Base-by-base conservation (phyloP, 2,113 vertebrate genomes). In the Nannospalax galili region DNA sequence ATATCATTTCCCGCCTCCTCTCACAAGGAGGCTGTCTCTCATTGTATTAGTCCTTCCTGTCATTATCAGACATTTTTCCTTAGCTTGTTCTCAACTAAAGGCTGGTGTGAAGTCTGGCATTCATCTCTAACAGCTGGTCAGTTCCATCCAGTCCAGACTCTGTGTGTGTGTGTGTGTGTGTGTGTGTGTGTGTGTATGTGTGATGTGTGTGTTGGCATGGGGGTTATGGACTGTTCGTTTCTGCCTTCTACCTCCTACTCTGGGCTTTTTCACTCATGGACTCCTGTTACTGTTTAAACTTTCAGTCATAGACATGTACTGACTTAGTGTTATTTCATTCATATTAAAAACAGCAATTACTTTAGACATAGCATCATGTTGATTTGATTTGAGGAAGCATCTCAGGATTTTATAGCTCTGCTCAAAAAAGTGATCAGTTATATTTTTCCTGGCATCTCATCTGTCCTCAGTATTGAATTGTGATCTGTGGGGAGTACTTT, bases 21-120 rank as follows among this genome's bases (percentile, higher is more conserved):
- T 80, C 48, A 64, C 62, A 6, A 77, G 97, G 73, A 48, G 12
- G 60, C 48, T 74, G 84, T 45, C 97, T 96, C 45, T 95, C 78
- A 3, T 0, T 97, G 35, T 86, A 91, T 73, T 84, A 4, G 84
- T 91, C 89, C 42, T 94, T 89, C 95, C 91, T 0, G 69, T 62
- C 88, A 95, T 97, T 87, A 2, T 98, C 81, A 96, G 72, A 65
- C 82, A 65, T 73, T 97, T 97, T n/a, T 84, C 84, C 93, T 97
- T n/a, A 67, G 88, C 60, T 96, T 95, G 91, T 90, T 84, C 67
- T 91, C 48, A 45, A 88, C 92, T 93, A 86, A 89, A 95, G 89
- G 8, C 91, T 93, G 89, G 92, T 95, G 94, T 96, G 93, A 98
- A 96, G 97, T 58, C 94, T 94, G 94, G 92, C 88, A 80, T 92